Percentiles rank a stretch among this genome's conserved stretches.
phyloP scores from a whole-genome alignment of 2,113 vertebrate genomes.

The Sula dactylatra region DNA sequence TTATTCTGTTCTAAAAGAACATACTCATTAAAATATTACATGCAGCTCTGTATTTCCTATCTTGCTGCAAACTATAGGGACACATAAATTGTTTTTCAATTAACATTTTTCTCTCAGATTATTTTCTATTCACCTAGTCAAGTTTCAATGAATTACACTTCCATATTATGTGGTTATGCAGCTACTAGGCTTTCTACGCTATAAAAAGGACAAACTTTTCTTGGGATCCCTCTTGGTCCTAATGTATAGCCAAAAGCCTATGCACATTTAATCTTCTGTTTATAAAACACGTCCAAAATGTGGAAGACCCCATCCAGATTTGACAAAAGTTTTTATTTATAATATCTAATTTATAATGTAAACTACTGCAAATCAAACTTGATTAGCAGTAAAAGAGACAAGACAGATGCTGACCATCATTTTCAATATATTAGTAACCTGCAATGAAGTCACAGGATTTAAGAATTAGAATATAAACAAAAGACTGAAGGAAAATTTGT shows the following conservation, averaged over 20 bases:
- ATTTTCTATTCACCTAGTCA: conserved; percentile 21
- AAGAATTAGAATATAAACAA: background rate
- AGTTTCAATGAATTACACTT: background rate
- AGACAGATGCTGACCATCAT: background rate
- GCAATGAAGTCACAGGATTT: background rate
- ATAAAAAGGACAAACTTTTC: background rate
- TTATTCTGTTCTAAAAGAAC: conserved; percentile 18
- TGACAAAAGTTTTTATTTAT: background rate
- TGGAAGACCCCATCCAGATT: background rate
- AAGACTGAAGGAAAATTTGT: background rate
- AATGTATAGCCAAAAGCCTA: background rate
- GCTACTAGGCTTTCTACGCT: background rate
- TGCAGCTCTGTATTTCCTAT: background rate
- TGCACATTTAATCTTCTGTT: background rate
- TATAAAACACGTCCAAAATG: background rate
- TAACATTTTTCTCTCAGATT: conserved; percentile 19
- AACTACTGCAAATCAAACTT: background rate
- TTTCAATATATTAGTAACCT: background rate
- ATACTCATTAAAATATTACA: conserved; percentile 17
- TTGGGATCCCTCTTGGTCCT: background rate
- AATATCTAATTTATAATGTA: background rate
- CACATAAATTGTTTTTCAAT: conserved; percentile 16
- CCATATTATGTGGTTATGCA: background rate
- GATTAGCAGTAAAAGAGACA: background rate
- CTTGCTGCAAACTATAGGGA: conserved; percentile 9